Evolutionary conservation across 2,113 vertebrate species (phyloP).

Genomic region (Vanacampus margaritifer): DNA sequence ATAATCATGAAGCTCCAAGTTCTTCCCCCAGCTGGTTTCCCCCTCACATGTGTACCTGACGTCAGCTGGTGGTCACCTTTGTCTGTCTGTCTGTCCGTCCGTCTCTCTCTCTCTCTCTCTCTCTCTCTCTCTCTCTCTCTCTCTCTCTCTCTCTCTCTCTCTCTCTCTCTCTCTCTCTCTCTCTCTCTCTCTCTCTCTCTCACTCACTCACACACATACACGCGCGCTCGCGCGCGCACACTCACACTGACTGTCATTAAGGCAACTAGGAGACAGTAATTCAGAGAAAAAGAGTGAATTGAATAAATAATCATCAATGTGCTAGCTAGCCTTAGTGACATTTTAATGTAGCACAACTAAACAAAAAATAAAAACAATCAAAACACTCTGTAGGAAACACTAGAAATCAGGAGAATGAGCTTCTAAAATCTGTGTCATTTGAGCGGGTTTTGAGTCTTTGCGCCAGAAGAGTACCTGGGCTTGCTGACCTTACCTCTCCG

Average conservation of each 20-base stretch:
- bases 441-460: constrained; percentile 14
- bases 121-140: not conserved
- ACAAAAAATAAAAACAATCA: too few relatives aligned
- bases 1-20: constrained; percentile 14
- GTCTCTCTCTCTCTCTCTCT: not conserved
- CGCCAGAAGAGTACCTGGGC: constrained; percentile 2
- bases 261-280: constrained; percentile 1
- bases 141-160: not conserved
- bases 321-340: not conserved
- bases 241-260: constrained; percentile 19
- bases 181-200: not conserved
- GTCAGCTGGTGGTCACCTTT: constrained; percentile 56
- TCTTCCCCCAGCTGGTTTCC: constrained; percentile 39
- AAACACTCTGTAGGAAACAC: not conserved
- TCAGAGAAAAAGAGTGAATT: not conserved
- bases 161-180: too few relatives aligned
- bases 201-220: constrained; percentile 5
- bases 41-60: constrained; percentile 38
- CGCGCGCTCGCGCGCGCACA: not conserved
- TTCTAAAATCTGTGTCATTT: constrained; percentile 7
- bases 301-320: not conserved
- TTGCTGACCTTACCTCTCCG: constrained; percentile 45
- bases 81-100: not conserved
- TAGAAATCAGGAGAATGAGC: not conserved
- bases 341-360: not conserved